Conservation (phyloP, 2,888 invertebrate genomes). For the Andrena marginata region DNA sequence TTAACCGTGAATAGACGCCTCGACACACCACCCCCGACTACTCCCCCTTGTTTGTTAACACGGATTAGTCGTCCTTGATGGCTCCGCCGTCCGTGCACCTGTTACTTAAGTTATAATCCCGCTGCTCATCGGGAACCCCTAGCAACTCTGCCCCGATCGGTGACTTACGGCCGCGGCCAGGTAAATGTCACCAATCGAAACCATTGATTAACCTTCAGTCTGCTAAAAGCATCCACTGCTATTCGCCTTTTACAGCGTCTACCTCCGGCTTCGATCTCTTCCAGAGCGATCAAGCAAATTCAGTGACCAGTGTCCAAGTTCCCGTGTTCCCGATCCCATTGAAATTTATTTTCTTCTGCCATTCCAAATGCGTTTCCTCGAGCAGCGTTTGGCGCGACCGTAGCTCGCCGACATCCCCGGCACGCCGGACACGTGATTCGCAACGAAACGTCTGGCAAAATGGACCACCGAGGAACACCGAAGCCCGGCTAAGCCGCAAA, state of each 20-base stretch:
- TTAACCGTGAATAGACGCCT: conserved; percentile 17
- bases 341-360: conserved; percentile 14
- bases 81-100: neutral
- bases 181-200: too few species aligned
- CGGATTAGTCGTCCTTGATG: conserved; percentile 5
- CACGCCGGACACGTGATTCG: conserved; percentile 44
- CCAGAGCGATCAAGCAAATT: too few species aligned
- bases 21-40: neutral
- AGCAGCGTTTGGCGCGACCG: neutral
- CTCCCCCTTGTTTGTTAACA: neutral
- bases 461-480: conserved; percentile 55
- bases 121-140: neutral
- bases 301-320: neutral
- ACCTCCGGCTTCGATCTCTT: too few species aligned
- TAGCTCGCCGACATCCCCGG: conserved; percentile 8
- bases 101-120: conserved; percentile 9
- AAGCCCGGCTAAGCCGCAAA: conserved; percentile 71
- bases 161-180: neutral
- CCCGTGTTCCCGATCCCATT: neutral
- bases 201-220: too few species aligned
- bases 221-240: too few species aligned
- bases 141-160: neutral
- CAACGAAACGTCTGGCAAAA: conserved; percentile 48
- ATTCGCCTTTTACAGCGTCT: too few species aligned
- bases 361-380: neutral